Evolutionary conservation across 1,140 invertebrate species (phyloP).

Genomic region (Halotydeus destructor): DNA sequence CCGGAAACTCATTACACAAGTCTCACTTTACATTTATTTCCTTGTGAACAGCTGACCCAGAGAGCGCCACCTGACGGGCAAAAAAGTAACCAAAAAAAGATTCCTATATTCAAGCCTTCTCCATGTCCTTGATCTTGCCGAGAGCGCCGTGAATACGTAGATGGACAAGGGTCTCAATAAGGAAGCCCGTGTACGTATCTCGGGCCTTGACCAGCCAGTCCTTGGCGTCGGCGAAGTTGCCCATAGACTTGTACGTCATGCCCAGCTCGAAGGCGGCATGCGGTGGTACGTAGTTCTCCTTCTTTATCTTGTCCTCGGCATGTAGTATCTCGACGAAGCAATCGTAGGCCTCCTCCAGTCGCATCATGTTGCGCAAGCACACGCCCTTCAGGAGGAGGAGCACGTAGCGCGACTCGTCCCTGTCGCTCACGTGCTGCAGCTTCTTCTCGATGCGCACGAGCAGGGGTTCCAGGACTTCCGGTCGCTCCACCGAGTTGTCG

Average conservation of each 20-base stretch:
- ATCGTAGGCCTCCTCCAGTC: not conserved
- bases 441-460: conserved; percentile 45
- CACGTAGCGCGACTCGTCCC: conserved; percentile 23
- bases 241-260: conserved; percentile 43
- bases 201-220: conserved; percentile 56
- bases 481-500: conserved; percentile 49
- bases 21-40: too few species aligned
- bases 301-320: conserved; percentile 32
- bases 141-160: conserved; percentile 11
- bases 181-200: conserved; percentile 21
- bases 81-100: too few species aligned
- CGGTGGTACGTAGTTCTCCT: conserved; percentile 63
- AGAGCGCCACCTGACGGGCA: too few species aligned
- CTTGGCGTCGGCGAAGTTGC: conserved; percentile 41
- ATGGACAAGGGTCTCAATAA: conserved; percentile 12
- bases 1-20: too few species aligned
- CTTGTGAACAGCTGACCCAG: too few species aligned
- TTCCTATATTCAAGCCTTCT: too few species aligned
- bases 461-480: conserved; percentile 40
- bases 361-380: conserved; percentile 38
- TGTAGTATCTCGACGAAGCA: not conserved
- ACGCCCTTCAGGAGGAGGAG: conserved; percentile 56
- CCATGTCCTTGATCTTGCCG: conserved; percentile 2
- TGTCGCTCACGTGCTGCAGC: not conserved
- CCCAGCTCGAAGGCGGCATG: conserved; percentile 69